Evolutionary conservation across 1,140 invertebrate species (phyloP), one percentile per base, ranked within the genome.

Genomic region (Cryptotermes secundus): DNA sequence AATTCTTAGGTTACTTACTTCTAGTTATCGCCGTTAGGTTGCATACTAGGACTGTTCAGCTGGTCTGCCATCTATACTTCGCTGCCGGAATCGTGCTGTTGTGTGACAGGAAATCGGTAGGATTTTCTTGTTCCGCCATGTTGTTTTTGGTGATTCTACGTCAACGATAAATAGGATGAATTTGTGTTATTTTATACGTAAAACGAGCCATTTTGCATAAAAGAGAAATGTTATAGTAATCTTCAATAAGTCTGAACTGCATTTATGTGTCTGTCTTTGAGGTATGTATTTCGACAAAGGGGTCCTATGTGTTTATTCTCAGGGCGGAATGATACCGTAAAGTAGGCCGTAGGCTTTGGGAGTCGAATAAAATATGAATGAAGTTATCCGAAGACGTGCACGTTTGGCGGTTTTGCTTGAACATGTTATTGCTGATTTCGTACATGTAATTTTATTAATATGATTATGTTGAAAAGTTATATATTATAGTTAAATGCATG

Each of bases 271-370:
- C 9, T 72, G 16, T n/a, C 16, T 3, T 72, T 31, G n/a, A 72
- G 59, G 59, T 72, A 72, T 72, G 59, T 72, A 72, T 72, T 72
- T 72, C 31, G 59, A 72, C 59, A 72, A 7, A n/a, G 16, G 31
- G 81, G 81, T 16, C 24, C 42, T 82, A 53, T 42, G 81, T 82
- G 81, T 82, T 82, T 82, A 31, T 82, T 82, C 81, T 7, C 45
- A 31, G 81, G 81, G 81, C 81, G 81, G 81, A 82, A 82, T 82
- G 81, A 82, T 82, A 82, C 81, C 31, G 81, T 82, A 82, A 82
- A 82, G 81, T 82, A 82, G 81, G 81, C 81, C 81, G 81, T 45
- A n/a, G 36, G 24, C 38, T 82, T 45, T 34, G 38, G 45, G 10
- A 34, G 35, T 45, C 38, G 53, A 82, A 82, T 82, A 42, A 82